Evolutionary conservation across 1,140 invertebrate genomes (phyloP).

Genomic region (Papilio polyxenes): DNA sequence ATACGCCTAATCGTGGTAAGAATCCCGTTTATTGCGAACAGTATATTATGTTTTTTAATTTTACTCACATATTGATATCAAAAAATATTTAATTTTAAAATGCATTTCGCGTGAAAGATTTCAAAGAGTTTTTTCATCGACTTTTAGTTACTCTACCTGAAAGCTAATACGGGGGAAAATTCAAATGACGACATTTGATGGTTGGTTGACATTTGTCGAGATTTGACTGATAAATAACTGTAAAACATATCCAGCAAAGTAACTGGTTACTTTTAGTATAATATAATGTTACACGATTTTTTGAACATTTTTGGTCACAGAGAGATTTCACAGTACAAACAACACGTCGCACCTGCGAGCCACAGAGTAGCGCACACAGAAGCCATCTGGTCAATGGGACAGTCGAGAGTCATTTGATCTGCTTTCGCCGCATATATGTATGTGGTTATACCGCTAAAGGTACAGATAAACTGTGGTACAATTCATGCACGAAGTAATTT

Average conservation of each 20-base stretch:
- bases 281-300: no score
- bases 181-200: neutral
- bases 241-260: no score
- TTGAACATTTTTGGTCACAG: neutral
- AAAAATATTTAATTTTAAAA: neutral
- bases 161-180: conserved; percentile 1
- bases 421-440: neutral
- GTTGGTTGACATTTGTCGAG: neutral
- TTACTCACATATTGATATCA: neutral
- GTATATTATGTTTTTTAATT: neutral
- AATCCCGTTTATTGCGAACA: no score
- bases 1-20: no score
- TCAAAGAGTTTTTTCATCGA: conserved; percentile 4
- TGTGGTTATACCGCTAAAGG: neutral
- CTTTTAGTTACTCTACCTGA: neutral
- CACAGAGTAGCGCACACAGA: conserved; percentile 10
- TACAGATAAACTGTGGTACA: neutral
- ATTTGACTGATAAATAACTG: neutral
- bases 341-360: conserved; percentile 16
- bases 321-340: neutral
- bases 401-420: conserved; percentile 24
- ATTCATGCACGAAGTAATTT: neutral
- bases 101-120: neutral
- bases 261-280: no score
- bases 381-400: conserved; percentile 9